Conservation (phyloP, 2,888 invertebrate genomes). For the Ennomos fuscantarius region DNA sequence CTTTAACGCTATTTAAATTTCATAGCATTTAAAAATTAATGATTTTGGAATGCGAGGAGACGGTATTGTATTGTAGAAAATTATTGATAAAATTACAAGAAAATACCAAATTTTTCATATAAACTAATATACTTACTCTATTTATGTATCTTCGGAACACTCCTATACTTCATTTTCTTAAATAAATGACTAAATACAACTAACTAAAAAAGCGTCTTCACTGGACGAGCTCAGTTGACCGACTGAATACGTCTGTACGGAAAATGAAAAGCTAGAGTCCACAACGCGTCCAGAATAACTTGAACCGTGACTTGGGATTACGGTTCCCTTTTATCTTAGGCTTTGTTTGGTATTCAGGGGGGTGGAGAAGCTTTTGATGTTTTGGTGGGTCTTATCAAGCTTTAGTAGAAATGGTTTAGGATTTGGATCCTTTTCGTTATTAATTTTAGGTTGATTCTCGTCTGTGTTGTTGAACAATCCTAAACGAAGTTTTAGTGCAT, state of each 20-base stretch:
- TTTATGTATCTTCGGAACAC: conserved; percentile 42
- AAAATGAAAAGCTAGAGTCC: conserved; percentile 52
- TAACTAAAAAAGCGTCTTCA: conserved; percentile 43
- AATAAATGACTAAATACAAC: conserved; percentile 12
- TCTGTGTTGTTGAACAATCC: conserved; percentile 1
- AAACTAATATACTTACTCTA: conserved; percentile 61
- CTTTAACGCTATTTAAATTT: no score
- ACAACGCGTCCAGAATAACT: conserved; percentile 50
- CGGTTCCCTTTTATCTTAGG: conserved; percentile 52
- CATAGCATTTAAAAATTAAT: no score
- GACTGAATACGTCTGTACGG: conserved; percentile 50
- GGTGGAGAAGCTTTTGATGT: conserved; percentile 47
- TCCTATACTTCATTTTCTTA: conserved; percentile 49
- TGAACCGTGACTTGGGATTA: conserved; percentile 58
- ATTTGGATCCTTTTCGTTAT: conserved; percentile 22
- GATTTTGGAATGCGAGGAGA: no score
- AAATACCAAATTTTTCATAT: background rate
- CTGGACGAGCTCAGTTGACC: conserved; percentile 48
- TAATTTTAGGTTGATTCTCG: background rate
- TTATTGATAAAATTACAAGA: background rate
- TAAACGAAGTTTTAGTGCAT: background rate
- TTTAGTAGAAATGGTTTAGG: background rate
- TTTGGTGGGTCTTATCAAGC: conserved; percentile 60
- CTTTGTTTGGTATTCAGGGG: conserved; percentile 42
- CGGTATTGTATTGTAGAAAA: no score